Evolutionary conservation across 1,140 invertebrate species (phyloP).

Genomic region (Tachypleus tridentatus): DNA sequence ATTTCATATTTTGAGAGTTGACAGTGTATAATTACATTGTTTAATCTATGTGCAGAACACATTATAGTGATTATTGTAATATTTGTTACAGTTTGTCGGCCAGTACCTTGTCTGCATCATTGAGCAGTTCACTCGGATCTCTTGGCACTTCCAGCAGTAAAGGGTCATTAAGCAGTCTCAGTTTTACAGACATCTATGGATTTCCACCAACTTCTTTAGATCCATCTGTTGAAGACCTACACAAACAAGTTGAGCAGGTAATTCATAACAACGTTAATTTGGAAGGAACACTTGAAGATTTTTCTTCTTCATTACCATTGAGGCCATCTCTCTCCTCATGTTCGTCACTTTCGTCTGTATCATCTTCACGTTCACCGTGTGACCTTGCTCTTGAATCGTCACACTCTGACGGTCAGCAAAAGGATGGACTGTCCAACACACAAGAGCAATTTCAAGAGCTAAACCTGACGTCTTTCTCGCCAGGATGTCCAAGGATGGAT

Average conservation of each 20-base stretch:
- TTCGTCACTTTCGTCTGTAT: conserved; percentile 57
- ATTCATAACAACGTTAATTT: conserved; percentile 26
- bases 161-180: conserved; percentile 45
- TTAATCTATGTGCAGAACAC: too few species aligned
- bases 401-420: too few species aligned
- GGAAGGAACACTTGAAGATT: neutral
- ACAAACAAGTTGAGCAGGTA: conserved; percentile 34
- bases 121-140: conserved; percentile 82
- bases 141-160: conserved; percentile 51
- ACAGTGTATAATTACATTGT: too few species aligned
- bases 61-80: too few species aligned
- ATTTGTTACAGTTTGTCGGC: conserved; percentile 56
- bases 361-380: too few species aligned
- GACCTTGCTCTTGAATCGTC: too few species aligned
- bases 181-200: conserved; percentile 91
- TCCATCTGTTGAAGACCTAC: conserved; percentile 31
- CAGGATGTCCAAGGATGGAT: too few species aligned
- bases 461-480: too few species aligned
- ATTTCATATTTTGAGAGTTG: too few species aligned
- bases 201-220: conserved; percentile 52
- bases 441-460: too few species aligned
- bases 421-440: too few species aligned
- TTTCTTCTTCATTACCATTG: conserved; percentile 49
- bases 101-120: conserved; percentile 84
- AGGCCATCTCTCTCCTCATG: conserved; percentile 74